Base-by-base conservation (phyloP, 1,140 invertebrate species). In the Euwallacea similis region DNA sequence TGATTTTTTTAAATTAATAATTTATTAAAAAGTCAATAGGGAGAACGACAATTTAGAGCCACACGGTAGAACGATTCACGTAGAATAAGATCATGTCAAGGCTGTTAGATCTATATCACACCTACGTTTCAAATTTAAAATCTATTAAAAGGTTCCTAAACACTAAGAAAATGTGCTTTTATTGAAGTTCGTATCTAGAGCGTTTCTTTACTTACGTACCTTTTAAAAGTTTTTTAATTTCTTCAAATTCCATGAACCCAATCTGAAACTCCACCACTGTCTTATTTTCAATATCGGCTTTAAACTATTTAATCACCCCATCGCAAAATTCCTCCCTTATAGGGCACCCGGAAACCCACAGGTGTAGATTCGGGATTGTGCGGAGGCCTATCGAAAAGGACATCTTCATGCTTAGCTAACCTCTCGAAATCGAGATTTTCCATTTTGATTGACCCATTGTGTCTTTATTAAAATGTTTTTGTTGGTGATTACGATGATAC, bases 351-450 rank as follows among this genome's bases (percentile, higher is more conserved):
- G 73, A 69, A 75, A 73, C 70, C 44, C 73, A 74, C 75, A 76
- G 75, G 75, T 76, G 75, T 44, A 71, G 62, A 43, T 13, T 66
- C 69, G 60, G 41, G 61, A 70, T 55, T 47, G 42, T 56, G 41
- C 42, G 43, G 42, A 47, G 55, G 10, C 50, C 46, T 73, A 74
- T 74, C 67, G 67, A 47, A 75, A 73, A 66, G 68, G 71, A 76
- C 68, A 76, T 76, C 73, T 76, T 76, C 55, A 74, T 73, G 75
- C 71, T 71, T 73, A 75, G 56, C 13, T 76, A 73, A 75, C 73
- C 71, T 65, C 69, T 75, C 67, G 61, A 73, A 72, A 68, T 69
- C 21, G 62, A 21, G 62, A 66, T 71, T 71, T 71, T 71, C 47
- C 72, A 63, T 75, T 75, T 66, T 69, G 66, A 73, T 70, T 70